Base-by-base conservation (phyloP, 2,888 invertebrate species). In the Halocaridina rubra region DNA sequence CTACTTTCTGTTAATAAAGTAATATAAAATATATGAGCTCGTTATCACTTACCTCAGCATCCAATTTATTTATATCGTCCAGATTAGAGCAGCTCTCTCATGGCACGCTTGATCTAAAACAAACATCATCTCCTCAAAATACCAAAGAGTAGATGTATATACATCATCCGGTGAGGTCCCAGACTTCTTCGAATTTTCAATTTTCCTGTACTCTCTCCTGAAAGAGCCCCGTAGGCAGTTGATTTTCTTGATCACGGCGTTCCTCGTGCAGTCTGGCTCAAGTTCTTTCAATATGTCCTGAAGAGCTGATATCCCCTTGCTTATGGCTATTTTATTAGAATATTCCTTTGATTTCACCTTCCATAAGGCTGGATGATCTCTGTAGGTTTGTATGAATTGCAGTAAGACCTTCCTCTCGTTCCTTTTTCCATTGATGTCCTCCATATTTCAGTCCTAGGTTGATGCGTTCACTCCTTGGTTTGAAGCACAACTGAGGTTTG, bases 291-390 rank as follows among this genome's bases (percentile, higher is more conserved):
- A 59, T 76, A 76, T 53, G 19, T 76, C 76, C 46, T 76, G 76
- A n/a, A 57, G 53, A 53, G 76, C 76, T 27, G 76, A 5, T 76
- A 57, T 53, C 27, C 76, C 76, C 27, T 76, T 76, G 76, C 29
- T 76, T 76, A 53, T 76, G 76, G 76, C 76, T 76, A 76, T n/a
- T 76, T 57, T 76, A 76, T 76, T 76, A 27, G 57, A 57, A 76
- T 76, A 76, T 5, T 76, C 76, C 29, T 46, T 76, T 76, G 57
- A 76, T 76, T 76, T 76, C 19, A 76, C 76, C n/a, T 76, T 76
- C 76, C 76, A 76, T 76, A 76, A 76, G 29, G 76, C 57, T 76
- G 76, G 76, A 59, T 76, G 76, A 76, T 46, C 76, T 27, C 53
- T n/a, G 29, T 76, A 76, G 19, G 76, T 53, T 57, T 76, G 76